Evolutionary conservation across 1,140 invertebrate genomes (phyloP), one percentile per base, ranked within the genome.

Genomic region (Eufriesea mexicana): DNA sequence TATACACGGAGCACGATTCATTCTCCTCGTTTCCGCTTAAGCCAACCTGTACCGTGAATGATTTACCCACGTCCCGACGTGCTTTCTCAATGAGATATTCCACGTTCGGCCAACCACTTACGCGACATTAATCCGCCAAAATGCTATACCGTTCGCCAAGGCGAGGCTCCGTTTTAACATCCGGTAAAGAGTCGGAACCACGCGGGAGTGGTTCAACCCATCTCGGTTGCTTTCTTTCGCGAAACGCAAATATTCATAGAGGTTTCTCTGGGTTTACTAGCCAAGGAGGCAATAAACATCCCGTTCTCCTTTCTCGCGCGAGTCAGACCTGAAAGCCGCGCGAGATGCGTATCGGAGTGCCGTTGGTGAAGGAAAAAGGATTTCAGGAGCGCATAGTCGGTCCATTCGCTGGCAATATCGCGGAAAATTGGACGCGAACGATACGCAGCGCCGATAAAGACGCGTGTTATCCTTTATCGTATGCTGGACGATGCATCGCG

Each of bases 381-480:
- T 76, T 67, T 42, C 72, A 1, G 14, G 8, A 6, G 16, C 20
- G 61, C 6, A 35, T 35, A 14, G 62, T 70, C 23, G 47, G 18
- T 16, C 71, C 8, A 55, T 72, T 71, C 42, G 45, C 18, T 23
- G 18, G 72, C 51, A 76, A 82, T 76, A 82, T 59, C 79, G 62
- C 51, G 61, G 79, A 49, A 82, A 76, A 82, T 82, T 76, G 79
- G 42, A 57, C 45, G 59, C 54, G 28, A 28, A 49, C 51, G 73
- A 59, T 67, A 76, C 62, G 42, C 62, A 14, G 25, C 54, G 54
- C 10, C 72, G 79, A 66, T 81, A 75, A 66, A 81, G 71, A 42
- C n/a, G 70, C 55, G 51, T 28, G 71, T 66, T 81, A 57, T 67
- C 70, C 51, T 35, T 35, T 49, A 12, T 18, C 10, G 47, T 16